Base-by-base conservation (phyloP, 2,113 vertebrate species). In the Cricetomys ansorgei region DNA sequence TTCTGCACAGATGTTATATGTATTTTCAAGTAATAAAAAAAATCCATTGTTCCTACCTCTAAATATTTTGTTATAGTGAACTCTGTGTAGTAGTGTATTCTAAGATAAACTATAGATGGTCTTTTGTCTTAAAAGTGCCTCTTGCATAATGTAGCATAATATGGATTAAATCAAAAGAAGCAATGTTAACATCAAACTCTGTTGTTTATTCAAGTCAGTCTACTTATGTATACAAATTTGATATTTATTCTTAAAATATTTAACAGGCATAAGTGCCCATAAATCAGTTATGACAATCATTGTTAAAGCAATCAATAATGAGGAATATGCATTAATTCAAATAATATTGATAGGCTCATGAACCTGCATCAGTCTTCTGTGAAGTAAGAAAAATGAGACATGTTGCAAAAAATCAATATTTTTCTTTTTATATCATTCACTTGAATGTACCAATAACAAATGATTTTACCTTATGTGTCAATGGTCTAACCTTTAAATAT, bases 211-310 rank as follows among this genome's bases (percentile, higher is more conserved):
- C 98, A 98, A 97, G 97, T 97, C 97, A 98, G 97, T 97, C 96
- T 95, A 97, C 98, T 98, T 98, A 97, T 97, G 98, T 93, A 97
- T 97, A 98, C 98, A 98, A 98, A 98, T 98, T 93, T 98, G 98
- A 98, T 98, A 98, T 98, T 98, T 99, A 98, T 98, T 98, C 98
- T 98, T 99, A 92, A 99, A 99, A 98, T 98, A 99, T 99, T 99
- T 99, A 99, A 97, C 98, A 98, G 97, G 97, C 48, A 2, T 98
- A 99, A 99, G 98, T 99, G 98, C 98, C 98, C 98, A 99, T 99
- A 98, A 98, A 99, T 99, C 99, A 99, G 98, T 98, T 98, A 98
- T 98, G 98, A 98, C 98, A 99, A 98, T 98, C 98, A 98, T 98
- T 98, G 98, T 99, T 99, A 98, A 98, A 97, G 91, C 94, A 98